Base-by-base conservation (phyloP, 2,888 invertebrate species). In the Drosophila fungiperda region DNA sequence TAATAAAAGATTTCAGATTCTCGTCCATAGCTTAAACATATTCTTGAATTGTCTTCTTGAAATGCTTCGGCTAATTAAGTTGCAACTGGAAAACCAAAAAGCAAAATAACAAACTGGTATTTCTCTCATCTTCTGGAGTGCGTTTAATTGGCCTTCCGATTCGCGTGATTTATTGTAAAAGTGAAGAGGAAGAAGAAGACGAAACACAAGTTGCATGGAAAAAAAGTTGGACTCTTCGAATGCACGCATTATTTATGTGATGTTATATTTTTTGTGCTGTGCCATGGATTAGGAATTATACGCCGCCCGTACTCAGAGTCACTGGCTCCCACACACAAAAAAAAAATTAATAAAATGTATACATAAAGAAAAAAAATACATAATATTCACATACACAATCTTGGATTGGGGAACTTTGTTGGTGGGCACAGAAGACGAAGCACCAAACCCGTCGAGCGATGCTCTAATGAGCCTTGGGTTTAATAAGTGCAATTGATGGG, bases 261-360 rank as follows among this genome's bases (percentile, higher is more conserved):
- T 82, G 71, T 87, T 84, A 72, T 82, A 87, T 89, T 38, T 85
- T 85, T 82, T 89, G 74, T 78, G 78, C 80, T 78, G 73, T 77
- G 69, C 64, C 70, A 60, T 81, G 90, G 90, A 91, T 90, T 91
- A 91, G 91, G 90, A 90, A 80, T 88, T 83, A 86, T 80, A 77
- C 78, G n/a, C 33, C 9, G 20, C 7, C 64, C 61, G 64, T 50
- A 59, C 49, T 42, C 26, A 53, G 23, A 36, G 15, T 32, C 38
- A 63, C 49, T 29, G 53, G 74, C 64, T 78, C 81, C 65, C 83
- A 73, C 66, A 59, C 42, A 59, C n/a, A 52, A 49, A 40, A 40
- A 26, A 54, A 9, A 36, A n/a, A 26, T 1, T 42, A 15, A 26
- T 17, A 52, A 35, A 53, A 55, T 6, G 29, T 38, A 42, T n/a